These are phyloP conservation scores for Branchipolynoe longqiensis DNA, from an alignment of 2,888 invertebrate genomes.

Conservation along the genomic window DNA sequence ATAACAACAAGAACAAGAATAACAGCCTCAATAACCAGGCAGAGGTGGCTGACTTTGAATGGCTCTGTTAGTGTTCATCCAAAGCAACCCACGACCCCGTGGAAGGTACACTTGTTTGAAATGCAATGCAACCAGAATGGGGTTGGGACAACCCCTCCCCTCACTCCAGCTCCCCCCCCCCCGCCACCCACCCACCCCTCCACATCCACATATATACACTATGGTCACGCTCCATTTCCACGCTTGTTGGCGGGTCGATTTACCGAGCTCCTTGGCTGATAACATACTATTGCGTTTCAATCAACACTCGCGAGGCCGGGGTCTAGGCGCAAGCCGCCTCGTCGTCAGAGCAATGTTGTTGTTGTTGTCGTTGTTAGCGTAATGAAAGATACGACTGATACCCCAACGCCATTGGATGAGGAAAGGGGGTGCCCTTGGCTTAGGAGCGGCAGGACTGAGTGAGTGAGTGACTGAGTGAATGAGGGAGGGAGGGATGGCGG, in stretches of 20 bases:
- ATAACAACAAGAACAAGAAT: too few relatives aligned
- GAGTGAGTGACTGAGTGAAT: neutral
- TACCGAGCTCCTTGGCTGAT: neutral
- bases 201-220: too few relatives aligned
- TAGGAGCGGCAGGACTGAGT: neutral
- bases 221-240: constrained; percentile 1
- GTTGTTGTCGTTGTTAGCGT: neutral
- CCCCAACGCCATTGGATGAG: neutral
- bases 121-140: too few relatives aligned
- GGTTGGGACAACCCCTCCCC: too few relatives aligned
- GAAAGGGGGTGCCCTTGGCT: neutral
- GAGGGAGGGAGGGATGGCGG: too few relatives aligned
- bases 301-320: constrained; percentile 33
- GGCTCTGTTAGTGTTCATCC: too few relatives aligned
- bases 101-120: too few relatives aligned
- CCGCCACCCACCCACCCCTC: too few relatives aligned
- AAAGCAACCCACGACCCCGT: too few relatives aligned
- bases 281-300: constrained; percentile 35
- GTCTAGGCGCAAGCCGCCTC: neutral
- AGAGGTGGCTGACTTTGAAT: too few relatives aligned
- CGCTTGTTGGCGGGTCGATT: constrained; percentile 20
- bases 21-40: too few relatives aligned
- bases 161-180: too few relatives aligned
- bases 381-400: neutral
- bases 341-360: neutral